Percentiles rank a stretch among this genome's conserved stretches.
phyloP scores from a whole-genome alignment of 1,140 invertebrate species.

The Wiebesia pumilae region DNA sequence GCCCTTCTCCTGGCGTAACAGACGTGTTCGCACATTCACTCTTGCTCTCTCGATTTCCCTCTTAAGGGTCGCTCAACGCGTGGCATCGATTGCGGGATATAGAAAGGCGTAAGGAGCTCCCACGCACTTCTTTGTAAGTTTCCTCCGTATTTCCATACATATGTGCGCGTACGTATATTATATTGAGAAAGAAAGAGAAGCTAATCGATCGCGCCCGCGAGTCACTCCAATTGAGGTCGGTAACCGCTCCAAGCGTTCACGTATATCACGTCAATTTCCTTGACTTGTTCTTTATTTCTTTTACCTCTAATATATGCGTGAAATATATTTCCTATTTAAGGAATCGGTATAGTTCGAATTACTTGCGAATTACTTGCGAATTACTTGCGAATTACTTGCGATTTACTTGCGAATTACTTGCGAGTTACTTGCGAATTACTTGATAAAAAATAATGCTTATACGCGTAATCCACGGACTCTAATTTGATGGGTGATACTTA shows the following conservation, averaged over 20 bases:
- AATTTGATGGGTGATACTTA: not conserved
- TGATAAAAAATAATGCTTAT: not conserved
- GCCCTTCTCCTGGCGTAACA: too few relatives aligned
- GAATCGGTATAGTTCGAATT: not conserved
- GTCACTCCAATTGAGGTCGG: conserved; percentile 18
- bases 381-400: too few relatives aligned
- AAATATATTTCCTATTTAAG: not conserved
- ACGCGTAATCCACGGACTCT: not conserved
- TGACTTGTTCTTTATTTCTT: not conserved
- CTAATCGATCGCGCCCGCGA: conserved; percentile 27
- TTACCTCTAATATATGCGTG: not conserved
- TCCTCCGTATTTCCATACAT: not conserved
- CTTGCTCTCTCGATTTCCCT: not conserved
- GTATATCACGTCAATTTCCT: not conserved
- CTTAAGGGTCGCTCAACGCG: not conserved
- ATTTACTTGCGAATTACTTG: not conserved
- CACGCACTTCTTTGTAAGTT: not conserved
- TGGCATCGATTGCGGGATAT: not conserved
- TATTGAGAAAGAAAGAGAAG: not conserved
- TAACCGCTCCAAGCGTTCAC: not conserved
- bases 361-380: not conserved
- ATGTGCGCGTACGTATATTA: too few relatives aligned
- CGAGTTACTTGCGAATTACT: not conserved
- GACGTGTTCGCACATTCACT: not conserved
- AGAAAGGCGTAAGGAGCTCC: conserved; percentile 2